Base-by-base conservation (phyloP, 2,888 invertebrate species). In the Panorpa germanica region DNA sequence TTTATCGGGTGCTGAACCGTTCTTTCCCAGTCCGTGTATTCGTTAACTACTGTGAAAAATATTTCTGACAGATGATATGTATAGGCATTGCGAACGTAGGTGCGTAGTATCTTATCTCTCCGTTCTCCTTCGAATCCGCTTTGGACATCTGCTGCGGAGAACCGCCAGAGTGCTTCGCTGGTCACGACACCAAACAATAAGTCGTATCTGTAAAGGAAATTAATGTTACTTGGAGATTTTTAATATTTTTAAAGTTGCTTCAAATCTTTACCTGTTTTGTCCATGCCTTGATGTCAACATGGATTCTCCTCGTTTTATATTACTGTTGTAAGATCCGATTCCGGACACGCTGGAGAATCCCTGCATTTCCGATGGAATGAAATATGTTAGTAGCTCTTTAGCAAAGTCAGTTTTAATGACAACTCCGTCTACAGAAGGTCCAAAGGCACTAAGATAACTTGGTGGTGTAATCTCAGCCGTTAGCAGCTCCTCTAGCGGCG, bases 21-120 rank as follows among this genome's bases (percentile, higher is more conserved):
- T 52, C 78, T 64, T 53, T 86, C 86, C 95, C 95, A 96, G 54
- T 95, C 91, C 34, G 93, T 95, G 58, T 96, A 96, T 48, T 95
- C 93, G 53, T 93, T 93, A 40, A 88, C 81, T 40, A 93, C 81
- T 40, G 95, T 88, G 53, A 83, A 83, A 60, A 90, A 90, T 46
- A 96, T 91, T 57, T 95, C 93, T 48, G 86, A 88, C 42, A 91
- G 65, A 53, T 96, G 95, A 58, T 83, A 93, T 38, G 81, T 81
- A 58, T 86, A 96, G 18, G 90, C 77, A 56, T 95, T 93, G 36
- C 91, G 66, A 31, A 95, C 91, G 53, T 90, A 83, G 19, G 90
- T 86, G 48, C 88, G 61, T 41, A 81, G 63, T 52, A 88, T 82
- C 48, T 80, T 71, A 57, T 86, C 86, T 33, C 86, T 61, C 37